Base-by-base conservation (phyloP, 2,888 invertebrate species). In the Chymomyza caudatula region DNA sequence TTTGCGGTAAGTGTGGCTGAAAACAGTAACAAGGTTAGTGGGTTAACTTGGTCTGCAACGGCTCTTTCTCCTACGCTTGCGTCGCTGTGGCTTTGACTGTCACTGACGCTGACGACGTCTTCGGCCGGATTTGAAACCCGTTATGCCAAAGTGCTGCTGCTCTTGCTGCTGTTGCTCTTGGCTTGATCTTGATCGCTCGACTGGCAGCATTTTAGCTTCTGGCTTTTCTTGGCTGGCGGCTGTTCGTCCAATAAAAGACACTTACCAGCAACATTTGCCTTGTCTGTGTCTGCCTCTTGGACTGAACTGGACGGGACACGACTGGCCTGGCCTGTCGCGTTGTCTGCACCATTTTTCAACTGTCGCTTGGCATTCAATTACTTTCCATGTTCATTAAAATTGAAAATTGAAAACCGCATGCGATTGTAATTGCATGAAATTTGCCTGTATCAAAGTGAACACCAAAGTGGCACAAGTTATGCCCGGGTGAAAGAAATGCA, bases 11-110 rank as follows among this genome's bases (percentile, higher is more conserved):
- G 29, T 29, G 54, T 54, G 65, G 63, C 65, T 57, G 53, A 63
- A 57, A 73, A 67, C 65, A 65, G 77, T 75, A 82, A 82, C 75
- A 86, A 86, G 82, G 82, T 82, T 82, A 82, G 82, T 82, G 82
- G 82, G 82, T 82, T 86, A 82, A 74, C 76, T 66, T 47, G 47
- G 47, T 17, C 47, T 1, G 47, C 19, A 17, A 17, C 17, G 47
- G 17, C 37, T 13, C 42, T 13, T 20, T 23, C 44, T 6, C 47
- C 17, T 23, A 13, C 52, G 37, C 49, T 42, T 11, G 25, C 11
- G 17, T 37, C 20, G 43, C 37, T 43, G 37, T 55, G n/a, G 42
- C 13, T 19, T n/a, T n/a, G n/a, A n/a, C n/a, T n/a, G n/a, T n/a
- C n/a, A n/a, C n/a, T n/a, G n/a, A n/a, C n/a, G n/a, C n/a, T n/a